phyloP scores from a whole-genome alignment of 1,140 invertebrate species.

The Galleria mellonella region DNA sequence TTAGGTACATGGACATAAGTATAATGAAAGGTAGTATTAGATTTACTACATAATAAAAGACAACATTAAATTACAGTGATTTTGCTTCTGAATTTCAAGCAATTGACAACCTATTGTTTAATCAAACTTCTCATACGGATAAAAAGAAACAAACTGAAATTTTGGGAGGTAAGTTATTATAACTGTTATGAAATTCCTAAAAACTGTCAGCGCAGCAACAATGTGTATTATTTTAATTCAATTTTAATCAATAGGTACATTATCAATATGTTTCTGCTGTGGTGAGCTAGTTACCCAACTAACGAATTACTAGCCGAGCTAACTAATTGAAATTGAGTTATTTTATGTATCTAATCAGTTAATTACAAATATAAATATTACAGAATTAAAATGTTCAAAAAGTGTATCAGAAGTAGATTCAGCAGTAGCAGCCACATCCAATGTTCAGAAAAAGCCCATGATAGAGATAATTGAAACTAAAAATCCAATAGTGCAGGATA shows the following conservation, averaged over 20 bases:
- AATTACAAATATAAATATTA: constrained; percentile 1
- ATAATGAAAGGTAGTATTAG: too few species aligned
- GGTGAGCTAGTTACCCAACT: too few species aligned
- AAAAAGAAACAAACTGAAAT: constrained; percentile 17
- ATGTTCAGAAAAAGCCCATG: constrained; percentile 27
- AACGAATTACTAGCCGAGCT: too few species aligned
- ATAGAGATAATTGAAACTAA: constrained; percentile 43
- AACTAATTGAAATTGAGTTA: too few species aligned
- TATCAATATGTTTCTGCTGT: too few species aligned
- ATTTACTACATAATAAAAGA: too few species aligned
- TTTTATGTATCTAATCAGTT: too few species aligned
- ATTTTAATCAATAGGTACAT: too few species aligned
- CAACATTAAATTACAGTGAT: constrained; percentile 24
- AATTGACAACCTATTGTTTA: constrained; percentile 44
- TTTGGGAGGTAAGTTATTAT: constrained; percentile 17
- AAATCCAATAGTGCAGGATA: constrained; percentile 2
- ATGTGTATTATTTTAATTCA: too few species aligned
- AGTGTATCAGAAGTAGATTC: constrained; percentile 14
- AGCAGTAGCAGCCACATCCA: constrained; percentile 1
- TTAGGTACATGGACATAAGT: too few species aligned
- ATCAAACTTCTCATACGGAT: constrained; percentile 28
- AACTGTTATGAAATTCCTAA: not conserved
- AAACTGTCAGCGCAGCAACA: too few species aligned
- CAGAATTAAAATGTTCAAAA: constrained; percentile 8
- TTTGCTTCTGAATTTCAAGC: constrained; percentile 30